phyloP scores from a whole-genome alignment of 2,113 vertebrate genomes.

The Misgurnus anguillicaudatus region DNA sequence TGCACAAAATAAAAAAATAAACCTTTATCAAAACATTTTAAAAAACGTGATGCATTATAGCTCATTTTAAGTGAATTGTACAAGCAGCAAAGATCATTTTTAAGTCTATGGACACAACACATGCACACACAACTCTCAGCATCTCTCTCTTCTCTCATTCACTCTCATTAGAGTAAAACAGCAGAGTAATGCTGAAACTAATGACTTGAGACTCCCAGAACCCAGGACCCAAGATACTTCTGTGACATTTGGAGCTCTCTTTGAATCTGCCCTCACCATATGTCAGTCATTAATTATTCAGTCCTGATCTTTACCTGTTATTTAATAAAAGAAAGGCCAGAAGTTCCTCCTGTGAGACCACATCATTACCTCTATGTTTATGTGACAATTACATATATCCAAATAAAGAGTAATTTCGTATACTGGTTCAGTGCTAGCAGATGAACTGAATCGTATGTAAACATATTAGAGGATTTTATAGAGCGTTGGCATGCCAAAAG shows the following conservation, averaged over 20 bases:
- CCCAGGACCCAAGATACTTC: conserved; percentile 6
- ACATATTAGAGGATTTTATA: background rate
- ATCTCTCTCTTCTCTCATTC: conserved; percentile 5
- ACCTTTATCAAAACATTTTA: no score
- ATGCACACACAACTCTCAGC: background rate
- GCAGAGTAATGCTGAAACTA: background rate
- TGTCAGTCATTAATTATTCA: conserved; percentile 74
- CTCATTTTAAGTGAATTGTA: no score
- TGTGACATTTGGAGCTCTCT: conserved; percentile 51
- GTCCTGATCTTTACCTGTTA: conserved; percentile 71
- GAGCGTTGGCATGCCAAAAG: background rate
- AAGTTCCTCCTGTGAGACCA: conserved; percentile 37
- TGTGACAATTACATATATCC: background rate
- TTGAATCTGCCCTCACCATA: conserved; percentile 53
- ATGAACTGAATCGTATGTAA: background rate
- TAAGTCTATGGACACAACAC: background rate
- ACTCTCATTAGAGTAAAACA: background rate
- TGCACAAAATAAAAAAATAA: no score
- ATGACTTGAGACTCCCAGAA: conserved; percentile 12
- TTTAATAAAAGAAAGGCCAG: conserved; percentile 54
- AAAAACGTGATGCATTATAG: no score
- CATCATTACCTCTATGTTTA: conserved; percentile 30
- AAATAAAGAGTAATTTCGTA: background rate
- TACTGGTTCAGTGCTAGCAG: background rate
- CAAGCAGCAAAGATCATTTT: no score